Base-by-base conservation (phyloP, 1,140 invertebrate species). In the Pogonognathellus flavescens region DNA sequence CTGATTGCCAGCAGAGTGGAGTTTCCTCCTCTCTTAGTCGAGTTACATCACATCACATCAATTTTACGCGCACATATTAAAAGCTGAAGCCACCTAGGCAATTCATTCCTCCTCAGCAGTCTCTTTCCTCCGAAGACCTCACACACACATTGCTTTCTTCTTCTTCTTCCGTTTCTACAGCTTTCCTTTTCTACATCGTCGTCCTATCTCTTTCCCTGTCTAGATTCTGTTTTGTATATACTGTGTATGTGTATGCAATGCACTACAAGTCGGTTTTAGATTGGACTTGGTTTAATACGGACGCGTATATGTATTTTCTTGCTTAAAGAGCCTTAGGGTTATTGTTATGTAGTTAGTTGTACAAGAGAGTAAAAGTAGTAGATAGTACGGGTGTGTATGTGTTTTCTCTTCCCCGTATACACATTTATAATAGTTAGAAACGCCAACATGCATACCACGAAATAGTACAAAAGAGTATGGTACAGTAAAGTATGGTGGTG, bases 1-100 rank as follows among this genome's bases (percentile, higher is more conserved):
- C 20, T 59, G 50, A 53, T 55, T 53, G 80, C 80, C 18, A 81
- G 1, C 16, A 57, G 55, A 81, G 80, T 81, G 50, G 50, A 81
- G 50, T 81, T 81, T 81, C 80, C 50, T 59, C 53, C 52, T 81
- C 60, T 66, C 52, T 55, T 81, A 81, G 80, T 81, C 80, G 55
- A 81, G 41, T 76, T 76, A 76, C 70, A 76, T 76, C 41, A 76
- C 70, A 76, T 76, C 70, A 49, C 70, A 76, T 76, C 70, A 76
- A 76, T 76, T 76, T 76, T 76, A 76, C 70, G 70, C 18, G 70
- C 18, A 76, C 70, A 76, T 76, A 76, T 76, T 76, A 81, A 81
- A 81, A 81, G 52, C 52, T 11, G 49, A 80, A 41, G 50, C 41
- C 57, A 20, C 49, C 41, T 52, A 53, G 50, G n/a, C 72, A 80